These are phyloP conservation scores for Ptychodera flava DNA, from an alignment of 35 echinoderm and acorn worm species.

Conservation along the genomic window DNA sequence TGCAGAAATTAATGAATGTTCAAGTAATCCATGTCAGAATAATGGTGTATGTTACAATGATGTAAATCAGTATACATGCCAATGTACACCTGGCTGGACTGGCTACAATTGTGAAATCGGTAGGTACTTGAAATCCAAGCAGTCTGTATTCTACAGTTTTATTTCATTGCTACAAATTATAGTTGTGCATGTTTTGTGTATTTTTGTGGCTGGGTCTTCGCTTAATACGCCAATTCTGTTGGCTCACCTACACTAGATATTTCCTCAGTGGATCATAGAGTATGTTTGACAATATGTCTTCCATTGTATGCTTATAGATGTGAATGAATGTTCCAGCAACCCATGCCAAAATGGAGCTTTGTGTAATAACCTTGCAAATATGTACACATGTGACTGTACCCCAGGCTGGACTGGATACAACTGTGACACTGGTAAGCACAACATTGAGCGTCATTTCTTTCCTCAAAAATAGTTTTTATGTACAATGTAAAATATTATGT, in stretches of 20 bases:
- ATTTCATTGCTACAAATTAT: no score
- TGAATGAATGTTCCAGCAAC: not conserved
- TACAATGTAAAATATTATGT: no score
- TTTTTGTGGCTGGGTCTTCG: no score
- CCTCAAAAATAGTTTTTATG: no score
- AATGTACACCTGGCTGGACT: conserved; percentile 29
- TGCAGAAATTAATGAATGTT: conserved; percentile 12
- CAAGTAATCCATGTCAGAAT: conserved; percentile 14
- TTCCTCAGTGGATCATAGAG: no score
- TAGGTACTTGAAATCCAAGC: conserved; percentile 8
- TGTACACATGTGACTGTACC: conserved; percentile 29
- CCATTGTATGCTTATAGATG: conserved; percentile 9
- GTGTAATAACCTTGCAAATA: conserved; percentile 3
- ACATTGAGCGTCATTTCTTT: no score
- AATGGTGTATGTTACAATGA: not conserved
- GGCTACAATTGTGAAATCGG: conserved; percentile 19
- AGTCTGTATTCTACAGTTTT: no score
- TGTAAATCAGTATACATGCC: conserved; percentile 6
- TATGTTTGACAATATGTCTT: no score
- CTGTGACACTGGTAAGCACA: conserved; percentile 12
- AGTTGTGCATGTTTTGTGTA: no score
- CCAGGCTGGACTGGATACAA: conserved; percentile 24
- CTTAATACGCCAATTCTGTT: no score
- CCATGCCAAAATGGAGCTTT: not conserved
- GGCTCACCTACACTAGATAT: no score